Conservation (phyloP, 2,113 vertebrate genomes). For the Hucho hucho region DNA sequence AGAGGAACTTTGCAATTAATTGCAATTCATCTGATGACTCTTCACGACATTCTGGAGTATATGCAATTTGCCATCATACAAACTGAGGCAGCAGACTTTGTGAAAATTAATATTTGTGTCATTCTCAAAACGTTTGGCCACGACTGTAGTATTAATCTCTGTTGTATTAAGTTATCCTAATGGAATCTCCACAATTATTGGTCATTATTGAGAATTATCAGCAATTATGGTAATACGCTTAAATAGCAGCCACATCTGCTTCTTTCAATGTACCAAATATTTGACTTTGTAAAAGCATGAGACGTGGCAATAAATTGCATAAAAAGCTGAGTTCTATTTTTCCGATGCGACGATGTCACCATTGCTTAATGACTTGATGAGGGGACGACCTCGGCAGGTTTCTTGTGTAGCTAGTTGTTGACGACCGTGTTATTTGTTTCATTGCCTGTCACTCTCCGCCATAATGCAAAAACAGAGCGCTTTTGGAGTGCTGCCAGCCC, state of each 20-base stretch:
- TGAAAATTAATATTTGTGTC: too few species aligned
- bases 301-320: slow-evolving; percentile 7
- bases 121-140: too few species aligned
- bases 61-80: too few species aligned
- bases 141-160: slow-evolving; percentile 40
- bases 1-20: too few species aligned
- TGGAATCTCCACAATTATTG: slow-evolving; percentile 34
- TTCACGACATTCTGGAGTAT: too few species aligned
- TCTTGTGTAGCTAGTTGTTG: slow-evolving; percentile 8
- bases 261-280: slow-evolving; percentile 3
- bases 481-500: not conserved
- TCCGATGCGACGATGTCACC: not conserved
- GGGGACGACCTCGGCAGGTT: slow-evolving; percentile 24
- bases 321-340: not conserved
- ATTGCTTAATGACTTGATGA: slow-evolving; percentile 13
- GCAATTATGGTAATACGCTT: slow-evolving; percentile 22
- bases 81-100: too few species aligned
- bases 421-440: slow-evolving; percentile 33
- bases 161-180: slow-evolving; percentile 18
- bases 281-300: slow-evolving; percentile 4
- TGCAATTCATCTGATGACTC: too few species aligned
- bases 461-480: not conserved
- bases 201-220: slow-evolving; percentile 45
- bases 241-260: not conserved
- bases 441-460: slow-evolving; percentile 20